Base-by-base conservation (phyloP, 2,113 vertebrate genomes). In the Donacobius atricapilla region DNA sequence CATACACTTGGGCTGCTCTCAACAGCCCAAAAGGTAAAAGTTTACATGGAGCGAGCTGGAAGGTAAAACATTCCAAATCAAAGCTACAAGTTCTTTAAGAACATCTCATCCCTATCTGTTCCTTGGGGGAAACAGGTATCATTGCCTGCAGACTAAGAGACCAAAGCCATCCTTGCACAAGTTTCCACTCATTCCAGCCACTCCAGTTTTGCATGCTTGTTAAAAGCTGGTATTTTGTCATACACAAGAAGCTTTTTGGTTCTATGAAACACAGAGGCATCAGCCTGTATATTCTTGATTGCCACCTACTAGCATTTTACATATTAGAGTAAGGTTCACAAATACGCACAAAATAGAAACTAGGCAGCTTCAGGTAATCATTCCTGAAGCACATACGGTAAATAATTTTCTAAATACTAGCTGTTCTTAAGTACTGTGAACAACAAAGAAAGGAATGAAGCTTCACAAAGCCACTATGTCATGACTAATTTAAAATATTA, bases 281-380 rank as follows among this genome's bases (percentile, higher is more conserved):
- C 39, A 73, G 47, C 45, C 66, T 83, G 42, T 28, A 24, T 77
- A 70, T 80, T 94, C 91, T 90, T 86, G 70, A 87, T 95, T 97
- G 95, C 89, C 93, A 96, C 82, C 95, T 96, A 89, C 94, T 95
- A 95, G 85, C 53, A 89, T 72, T 82, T 69, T n/a, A 69, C 28
- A 3, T 87, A 53, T 40, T 76, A 87, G 64, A 93, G 27, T 39
- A 75, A 78, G n/a, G 14, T 45, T 81, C 71, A 58, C 40, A 89
- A 72, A 76, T 50, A 30, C 0, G 1, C 48, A 82, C 27, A 16
- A 40, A 70, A 31, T 3, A 63, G 21, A 87, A 87, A 83, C 13
- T 6, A 83, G n/a, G 30, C 4, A 80, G 54, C 54, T 71, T 89
- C 40, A n/a, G 40, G 39, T 63, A 66, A 60, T 44, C 22, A 18